Evolutionary conservation across 2,797 vertebrate species (phyloP), one percentile per base, ranked within the genome.

Genomic region (Paedocypris micromegethes): DNA sequence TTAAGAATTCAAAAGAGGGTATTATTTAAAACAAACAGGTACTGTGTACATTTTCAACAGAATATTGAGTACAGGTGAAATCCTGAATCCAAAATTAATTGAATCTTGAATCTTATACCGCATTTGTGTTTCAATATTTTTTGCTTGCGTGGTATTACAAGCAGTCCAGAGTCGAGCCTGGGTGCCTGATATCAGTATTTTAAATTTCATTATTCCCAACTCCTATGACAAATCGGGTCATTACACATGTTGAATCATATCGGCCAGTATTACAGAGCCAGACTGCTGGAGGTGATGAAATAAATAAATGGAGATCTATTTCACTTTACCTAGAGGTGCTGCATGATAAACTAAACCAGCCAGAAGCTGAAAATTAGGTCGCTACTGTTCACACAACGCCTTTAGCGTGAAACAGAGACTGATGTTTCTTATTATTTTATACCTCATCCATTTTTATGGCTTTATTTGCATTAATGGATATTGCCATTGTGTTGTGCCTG

Each of bases 191-290:
- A 76, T 72, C 68, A 74, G 67, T 66, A 76, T 72, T 83, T 79
- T 81, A 74, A 80, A 81, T 64, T 65, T 81, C 79, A 78, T 87
- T 86, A 84, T 85, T 80, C 76, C 80, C 74, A 74, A 73, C 80
- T 83, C 73, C 75, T 81, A 78, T 81, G 86, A 88, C 79, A 81
- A 84, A 88, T 87, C 53, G 82, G 66, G 77, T 77, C 77, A 82
- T 88, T 88, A 78, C 75, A 79, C 79, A 69, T 81, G 79, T 83
- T 87, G 86, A 87, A 86, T 85, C 79, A 80, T 83, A 84, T 80
- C 81, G 83, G 81, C 81, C 78, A 79, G 87, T 79, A 77, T 79
- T 80, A 81, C 79, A 77, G 62, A 37, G 78, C 42, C 50, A 75
- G 68, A 72, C 61, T 74, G 82, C 78, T 79, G 52, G 79, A 75